Base-by-base conservation (phyloP, 2,888 invertebrate species). In the Noctuana brunneofusca region DNA sequence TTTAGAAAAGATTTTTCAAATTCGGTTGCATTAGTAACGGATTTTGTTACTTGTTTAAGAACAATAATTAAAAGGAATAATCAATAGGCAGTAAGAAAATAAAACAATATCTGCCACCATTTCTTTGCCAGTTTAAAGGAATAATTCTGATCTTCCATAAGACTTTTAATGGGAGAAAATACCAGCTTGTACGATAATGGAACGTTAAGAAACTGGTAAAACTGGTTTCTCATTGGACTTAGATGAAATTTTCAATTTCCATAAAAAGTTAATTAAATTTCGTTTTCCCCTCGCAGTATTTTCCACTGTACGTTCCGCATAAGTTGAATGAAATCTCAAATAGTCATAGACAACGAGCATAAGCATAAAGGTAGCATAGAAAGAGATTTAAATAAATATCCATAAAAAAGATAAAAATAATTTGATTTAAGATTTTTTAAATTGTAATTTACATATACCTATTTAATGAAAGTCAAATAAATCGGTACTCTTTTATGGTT, bases 261-360 rank as follows among this genome's bases (percentile, higher is more conserved):
- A 52, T 52, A 30, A 56, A 46, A 56, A 18, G 48, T 48, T 57
- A 48, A 57, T 57, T 48, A 32, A 48, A 46, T 49, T 38, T 55
- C 60, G 48, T 22, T 32, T 11, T 54, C 46, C 53, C 48, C 35
- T 54, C 35, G 16, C 48, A 35, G 38, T 48, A 62, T 38, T 55
- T 54, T 62, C 48, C 48, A 18, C 32, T 46, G 30, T 62, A 14
- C 38, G 24, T n/a, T 20, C 22, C 49, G 38, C 54, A 58, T 16
- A 62, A 35, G 55, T 54, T 62, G 35, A 55, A 48, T 55, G 20
- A 48, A 57, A 48, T 57, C 14, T 30, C 9, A 22, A n/a, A n/a
- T n/a, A n/a, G n/a, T n/a, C n/a, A n/a, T n/a, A n/a, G n/a, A n/a
- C n/a, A n/a, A n/a, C n/a, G n/a, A n/a, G n/a, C n/a, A n/a, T n/a